A percentile compares a stretch with the other conserved stretches of the same genome.
These are phyloP conservation scores for Lamprologus callipterus DNA, from an alignment of 2,113 vertebrate genomes.

Conservation along the genomic window DNA sequence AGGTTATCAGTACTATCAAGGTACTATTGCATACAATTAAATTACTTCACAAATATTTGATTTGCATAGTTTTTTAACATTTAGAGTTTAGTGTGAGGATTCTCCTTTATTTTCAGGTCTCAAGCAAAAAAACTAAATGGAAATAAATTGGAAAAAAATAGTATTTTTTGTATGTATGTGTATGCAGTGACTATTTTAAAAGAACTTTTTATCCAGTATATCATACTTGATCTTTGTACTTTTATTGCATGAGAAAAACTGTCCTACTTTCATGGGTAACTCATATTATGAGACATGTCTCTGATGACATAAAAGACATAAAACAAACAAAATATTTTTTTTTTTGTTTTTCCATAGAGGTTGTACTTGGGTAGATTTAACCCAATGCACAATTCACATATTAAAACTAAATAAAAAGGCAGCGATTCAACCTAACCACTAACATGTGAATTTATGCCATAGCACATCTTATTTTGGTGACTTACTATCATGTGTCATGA, in stretches of 20 bases:
- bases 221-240: neutral
- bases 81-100: neutral
- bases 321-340: neutral
- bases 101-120: neutral
- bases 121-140: neutral
- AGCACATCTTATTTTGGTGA: neutral
- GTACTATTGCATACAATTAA: neutral
- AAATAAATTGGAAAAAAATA: neutral
- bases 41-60: neutral
- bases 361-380: neutral
- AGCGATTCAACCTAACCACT: neutral
- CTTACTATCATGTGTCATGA: neutral
- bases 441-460: neutral
- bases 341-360: neutral
- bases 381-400: neutral
- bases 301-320: neutral
- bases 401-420: neutral
- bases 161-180: neutral
- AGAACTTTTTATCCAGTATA: fast-evolving
- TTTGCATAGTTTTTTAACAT: neutral
- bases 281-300: neutral
- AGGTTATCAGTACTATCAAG: neutral
- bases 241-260: neutral
- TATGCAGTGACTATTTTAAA: neutral
- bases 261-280: too few relatives aligned